Evolutionary conservation across 2,888 invertebrate genomes (phyloP).

Genomic region (Pycnomerus fuliginosus): DNA sequence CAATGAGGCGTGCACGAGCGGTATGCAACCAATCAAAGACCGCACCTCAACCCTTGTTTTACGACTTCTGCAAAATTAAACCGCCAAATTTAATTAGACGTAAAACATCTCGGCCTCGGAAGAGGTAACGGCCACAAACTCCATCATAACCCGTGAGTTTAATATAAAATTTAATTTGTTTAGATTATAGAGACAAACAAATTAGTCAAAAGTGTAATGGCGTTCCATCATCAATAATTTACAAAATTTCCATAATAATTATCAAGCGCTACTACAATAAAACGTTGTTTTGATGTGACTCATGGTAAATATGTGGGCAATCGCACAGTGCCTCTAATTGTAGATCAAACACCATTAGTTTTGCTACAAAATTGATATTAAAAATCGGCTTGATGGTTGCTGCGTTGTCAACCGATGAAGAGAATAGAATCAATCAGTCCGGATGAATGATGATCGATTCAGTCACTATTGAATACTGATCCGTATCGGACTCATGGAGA

Average conservation of each 20-base stretch:
- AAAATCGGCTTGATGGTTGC: conserved; percentile 18
- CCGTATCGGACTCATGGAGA: conserved; percentile 41
- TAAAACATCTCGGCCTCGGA: conserved; percentile 16
- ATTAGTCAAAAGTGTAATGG: not conserved
- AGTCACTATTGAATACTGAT: conserved; percentile 45
- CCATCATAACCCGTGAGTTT: conserved; percentile 1
- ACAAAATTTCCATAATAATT: conserved; percentile 1
- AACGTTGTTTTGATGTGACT: conserved; percentile 17
- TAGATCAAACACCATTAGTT: conserved; percentile 15
- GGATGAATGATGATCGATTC: conserved; percentile 45
- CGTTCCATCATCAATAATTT: not conserved
- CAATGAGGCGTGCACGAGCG: conserved; percentile 39
- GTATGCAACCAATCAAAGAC: conserved; percentile 43
- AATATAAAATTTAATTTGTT: conserved; percentile 8
- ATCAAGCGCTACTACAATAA: not conserved
- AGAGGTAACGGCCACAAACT: conserved; percentile 30
- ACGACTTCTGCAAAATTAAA: conserved; percentile 48
- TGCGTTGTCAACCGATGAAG: conserved; percentile 40
- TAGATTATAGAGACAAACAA: conserved; percentile 2
- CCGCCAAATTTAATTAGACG: conserved; percentile 51
- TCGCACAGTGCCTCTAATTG: conserved; percentile 9
- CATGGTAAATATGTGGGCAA: conserved; percentile 18
- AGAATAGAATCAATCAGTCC: conserved; percentile 46
- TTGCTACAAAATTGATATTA: too few species aligned
- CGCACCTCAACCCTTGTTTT: conserved; percentile 45